Conservation (phyloP, 2,113 vertebrate species). For the Lycocorax pyrrhopterus region DNA sequence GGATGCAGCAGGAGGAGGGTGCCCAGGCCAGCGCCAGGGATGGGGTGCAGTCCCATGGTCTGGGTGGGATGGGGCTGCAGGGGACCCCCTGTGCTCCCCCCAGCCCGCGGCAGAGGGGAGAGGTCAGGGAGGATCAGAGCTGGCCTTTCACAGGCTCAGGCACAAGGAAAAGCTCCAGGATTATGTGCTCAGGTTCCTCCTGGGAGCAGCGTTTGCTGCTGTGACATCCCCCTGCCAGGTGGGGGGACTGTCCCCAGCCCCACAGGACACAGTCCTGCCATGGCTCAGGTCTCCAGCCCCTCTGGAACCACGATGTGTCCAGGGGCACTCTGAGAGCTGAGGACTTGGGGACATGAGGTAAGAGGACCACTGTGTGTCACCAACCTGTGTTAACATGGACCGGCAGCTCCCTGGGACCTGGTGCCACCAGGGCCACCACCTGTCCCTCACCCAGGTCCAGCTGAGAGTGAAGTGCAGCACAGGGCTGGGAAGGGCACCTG, state of each 20-base stretch:
- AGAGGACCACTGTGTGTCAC: neutral
- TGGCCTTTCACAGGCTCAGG: neutral
- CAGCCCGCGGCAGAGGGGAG: neutral
- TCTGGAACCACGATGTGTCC: neutral
- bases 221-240: neutral
- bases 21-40: neutral
- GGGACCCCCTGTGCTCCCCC: rapidly evolving
- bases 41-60: rapidly evolving
- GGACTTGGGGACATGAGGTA: rapidly evolving
- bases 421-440: neutral
- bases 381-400: rapidly evolving
- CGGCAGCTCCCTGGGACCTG: neutral
- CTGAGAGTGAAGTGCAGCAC: rapidly evolving
- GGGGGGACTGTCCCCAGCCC: neutral
- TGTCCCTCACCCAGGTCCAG: neutral
- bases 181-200: neutral
- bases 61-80: neutral
- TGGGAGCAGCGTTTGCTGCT: neutral
- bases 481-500: neutral
- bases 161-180: neutral
- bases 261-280: neutral
- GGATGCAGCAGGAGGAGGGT: neutral
- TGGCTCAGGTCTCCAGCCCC: neutral
- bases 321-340: neutral
- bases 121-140: neutral